Conservation (phyloP, 2,888 invertebrate genomes). For the Thera britannica region DNA sequence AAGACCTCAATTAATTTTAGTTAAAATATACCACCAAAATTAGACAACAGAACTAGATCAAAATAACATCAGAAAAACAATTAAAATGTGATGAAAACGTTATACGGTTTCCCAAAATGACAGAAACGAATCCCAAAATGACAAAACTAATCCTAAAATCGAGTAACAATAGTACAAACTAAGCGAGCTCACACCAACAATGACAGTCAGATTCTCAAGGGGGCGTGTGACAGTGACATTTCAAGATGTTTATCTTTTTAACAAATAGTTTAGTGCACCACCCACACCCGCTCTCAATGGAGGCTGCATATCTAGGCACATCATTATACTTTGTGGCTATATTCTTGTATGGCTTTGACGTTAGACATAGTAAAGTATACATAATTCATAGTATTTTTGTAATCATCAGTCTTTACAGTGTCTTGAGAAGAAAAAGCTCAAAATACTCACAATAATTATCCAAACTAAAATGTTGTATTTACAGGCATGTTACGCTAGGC, state of each 20-base stretch:
- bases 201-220: conserved; percentile 65
- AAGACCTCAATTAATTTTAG: no score
- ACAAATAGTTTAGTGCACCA: conserved; percentile 55
- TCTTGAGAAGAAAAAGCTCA: no score
- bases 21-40: no score
- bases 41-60: no score
- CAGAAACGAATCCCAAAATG: no score
- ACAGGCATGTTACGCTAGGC: no score
- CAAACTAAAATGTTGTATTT: no score
- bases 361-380: no score
- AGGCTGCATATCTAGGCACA: conserved; percentile 14
- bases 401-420: neutral
- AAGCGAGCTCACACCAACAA: conserved; percentile 44
- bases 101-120: no score
- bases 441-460: no score
- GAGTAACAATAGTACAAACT: conserved; percentile 35
- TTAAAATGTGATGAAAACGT: no score
- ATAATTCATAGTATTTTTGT: neutral
- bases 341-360: neutral
- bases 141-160: neutral
- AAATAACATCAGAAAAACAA: no score
- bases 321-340: conserved; percentile 15
- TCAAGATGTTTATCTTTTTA: conserved; percentile 57
- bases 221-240: conserved; percentile 52
- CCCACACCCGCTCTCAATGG: conserved; percentile 48